Evolutionary conservation across 1,140 invertebrate species (phyloP).

Genomic region (Drosophila mojavensis): DNA sequence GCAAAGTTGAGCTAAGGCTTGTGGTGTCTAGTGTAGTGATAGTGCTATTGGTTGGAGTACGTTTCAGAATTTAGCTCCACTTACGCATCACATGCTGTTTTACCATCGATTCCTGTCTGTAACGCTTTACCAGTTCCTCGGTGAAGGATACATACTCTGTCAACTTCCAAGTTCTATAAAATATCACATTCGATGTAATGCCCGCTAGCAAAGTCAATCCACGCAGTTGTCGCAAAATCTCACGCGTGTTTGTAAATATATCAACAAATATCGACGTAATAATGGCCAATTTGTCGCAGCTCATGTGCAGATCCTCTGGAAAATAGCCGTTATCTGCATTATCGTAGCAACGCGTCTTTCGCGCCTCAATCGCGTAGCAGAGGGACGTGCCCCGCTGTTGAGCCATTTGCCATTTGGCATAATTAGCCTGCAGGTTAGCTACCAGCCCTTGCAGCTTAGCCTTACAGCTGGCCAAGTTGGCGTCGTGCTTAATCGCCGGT

Average conservation of each 20-base stretch:
- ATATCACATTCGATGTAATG: slow-evolving; percentile 35
- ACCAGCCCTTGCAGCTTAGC: slow-evolving; percentile 48
- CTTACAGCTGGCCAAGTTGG: slow-evolving; percentile 52
- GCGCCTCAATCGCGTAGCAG: slow-evolving; percentile 71
- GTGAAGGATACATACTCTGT: slow-evolving; percentile 65
- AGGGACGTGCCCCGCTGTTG: slow-evolving; percentile 68
- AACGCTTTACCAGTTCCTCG: slow-evolving; percentile 53
- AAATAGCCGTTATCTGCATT: slow-evolving; percentile 32
- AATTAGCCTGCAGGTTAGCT: slow-evolving; percentile 61
- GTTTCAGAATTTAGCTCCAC: not conserved
- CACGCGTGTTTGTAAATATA: slow-evolving; percentile 58
- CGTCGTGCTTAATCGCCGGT: slow-evolving; percentile 35
- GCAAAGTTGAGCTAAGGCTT: too few relatives aligned
- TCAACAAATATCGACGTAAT: slow-evolving; percentile 72
- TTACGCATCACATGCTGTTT: slow-evolving; percentile 66
- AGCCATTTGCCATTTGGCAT: slow-evolving; percentile 72
- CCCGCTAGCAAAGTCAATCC: slow-evolving; percentile 52
- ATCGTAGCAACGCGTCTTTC: slow-evolving; percentile 65
- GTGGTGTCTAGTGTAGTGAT: too few relatives aligned
- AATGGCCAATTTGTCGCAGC: slow-evolving; percentile 67
- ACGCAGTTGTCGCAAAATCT: slow-evolving; percentile 57
- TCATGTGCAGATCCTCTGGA: slow-evolving; percentile 52
- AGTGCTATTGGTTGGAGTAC: too few relatives aligned
- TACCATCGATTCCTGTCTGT: slow-evolving; percentile 55
- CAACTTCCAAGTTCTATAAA: slow-evolving; percentile 68